Percentiles rank a stretch among this genome's conserved stretches.
phyloP scores from a whole-genome alignment of 1,140 invertebrate species.

The Paramacrobiotus metropolitanus region DNA sequence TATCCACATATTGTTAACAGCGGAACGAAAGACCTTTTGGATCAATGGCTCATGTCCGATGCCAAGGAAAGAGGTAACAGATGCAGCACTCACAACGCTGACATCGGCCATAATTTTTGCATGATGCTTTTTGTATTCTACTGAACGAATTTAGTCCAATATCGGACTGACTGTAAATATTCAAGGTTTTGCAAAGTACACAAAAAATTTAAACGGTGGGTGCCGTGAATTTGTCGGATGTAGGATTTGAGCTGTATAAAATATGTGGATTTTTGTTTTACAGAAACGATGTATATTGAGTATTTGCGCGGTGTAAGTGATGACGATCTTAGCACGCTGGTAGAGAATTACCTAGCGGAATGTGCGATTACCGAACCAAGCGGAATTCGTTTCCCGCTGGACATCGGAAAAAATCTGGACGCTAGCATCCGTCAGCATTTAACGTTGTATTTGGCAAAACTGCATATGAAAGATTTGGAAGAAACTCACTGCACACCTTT shows the following conservation, averaged over 20 bases:
- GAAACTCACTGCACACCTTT: slow-evolving; percentile 64
- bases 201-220: no score
- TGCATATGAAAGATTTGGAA: slow-evolving; percentile 60
- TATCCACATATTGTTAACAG: slow-evolving; percentile 44
- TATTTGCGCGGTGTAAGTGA: no score
- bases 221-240: no score
- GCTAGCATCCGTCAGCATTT: not conserved
- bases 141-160: no score
- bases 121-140: no score
- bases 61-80: slow-evolving; percentile 12
- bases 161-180: no score
- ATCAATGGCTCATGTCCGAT: slow-evolving; percentile 29
- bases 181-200: slow-evolving; percentile 10
- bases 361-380: slow-evolving; percentile 19
- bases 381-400: not conserved
- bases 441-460: slow-evolving; percentile 26
- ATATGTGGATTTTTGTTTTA: no score
- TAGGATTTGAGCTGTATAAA: no score
- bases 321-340: no score
- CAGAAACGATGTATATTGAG: no score
- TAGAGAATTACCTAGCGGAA: slow-evolving; percentile 6
- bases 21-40: slow-evolving; percentile 28
- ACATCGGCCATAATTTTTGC: no score
- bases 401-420: not conserved
- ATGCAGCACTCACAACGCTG: no score